These are phyloP conservation scores for Tachypleus tridentatus DNA, from an alignment of 1,140 invertebrate genomes.

Conservation along the genomic window DNA sequence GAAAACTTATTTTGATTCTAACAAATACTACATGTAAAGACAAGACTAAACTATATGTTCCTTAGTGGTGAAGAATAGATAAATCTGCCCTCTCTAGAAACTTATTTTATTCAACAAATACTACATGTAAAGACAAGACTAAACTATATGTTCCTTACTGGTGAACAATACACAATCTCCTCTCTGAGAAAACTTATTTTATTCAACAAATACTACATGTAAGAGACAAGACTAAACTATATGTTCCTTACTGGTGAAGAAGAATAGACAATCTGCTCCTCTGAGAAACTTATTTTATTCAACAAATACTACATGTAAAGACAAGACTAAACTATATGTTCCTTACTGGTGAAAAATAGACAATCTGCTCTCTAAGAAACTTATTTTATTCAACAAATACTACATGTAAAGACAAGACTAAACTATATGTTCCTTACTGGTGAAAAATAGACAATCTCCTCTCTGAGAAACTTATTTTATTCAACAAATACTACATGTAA, in stretches of 20 bases:
- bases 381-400: slow-evolving; percentile 43
- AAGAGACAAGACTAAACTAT: too few relatives aligned
- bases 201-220: too few relatives aligned
- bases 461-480: slow-evolving; percentile 53
- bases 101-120: slow-evolving; percentile 43
- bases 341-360: slow-evolving; percentile 40
- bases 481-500: too few relatives aligned
- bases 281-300: slow-evolving; percentile 51
- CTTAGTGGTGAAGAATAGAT: slow-evolving; percentile 42
- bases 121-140: too few relatives aligned
- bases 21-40: too few relatives aligned
- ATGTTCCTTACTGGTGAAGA: slow-evolving; percentile 24
- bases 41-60: too few relatives aligned
- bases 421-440: slow-evolving; percentile 15
- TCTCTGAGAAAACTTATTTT: slow-evolving; percentile 57
- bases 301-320: too few relatives aligned
- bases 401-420: too few relatives aligned
- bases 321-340: too few relatives aligned
- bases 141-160: slow-evolving; percentile 12
- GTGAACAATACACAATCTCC: slow-evolving; percentile 48
- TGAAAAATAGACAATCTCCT: slow-evolving; percentile 50
- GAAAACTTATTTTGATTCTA: slow-evolving; percentile 49
- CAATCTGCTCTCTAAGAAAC: slow-evolving; percentile 50
- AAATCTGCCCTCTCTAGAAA: slow-evolving; percentile 51
- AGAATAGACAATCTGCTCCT: slow-evolving; percentile 52